A percentile compares a stretch with the other conserved stretches of the same genome.
These are phyloP conservation scores for Balaeniceps rex DNA, from an alignment of 2,113 vertebrate genomes.

Conservation along the genomic window DNA sequence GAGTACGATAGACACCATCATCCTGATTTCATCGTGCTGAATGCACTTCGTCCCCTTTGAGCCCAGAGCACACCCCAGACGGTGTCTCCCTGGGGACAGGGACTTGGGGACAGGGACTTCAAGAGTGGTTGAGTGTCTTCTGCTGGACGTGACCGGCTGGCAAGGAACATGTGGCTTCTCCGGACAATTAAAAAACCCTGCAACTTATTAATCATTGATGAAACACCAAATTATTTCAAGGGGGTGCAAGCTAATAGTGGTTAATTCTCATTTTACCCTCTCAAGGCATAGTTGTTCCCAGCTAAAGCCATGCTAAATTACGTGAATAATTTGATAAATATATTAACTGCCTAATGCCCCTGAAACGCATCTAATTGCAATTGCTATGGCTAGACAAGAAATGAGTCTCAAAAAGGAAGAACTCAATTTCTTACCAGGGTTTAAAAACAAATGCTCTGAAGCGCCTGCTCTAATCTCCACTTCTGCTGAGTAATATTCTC, in stretches of 20 bases:
- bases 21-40: background rate
- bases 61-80: background rate
- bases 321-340: constrained; percentile 49
- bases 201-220: background rate
- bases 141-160: background rate
- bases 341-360: constrained; percentile 50
- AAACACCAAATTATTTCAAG: background rate
- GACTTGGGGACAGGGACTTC: background rate
- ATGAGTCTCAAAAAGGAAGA: background rate
- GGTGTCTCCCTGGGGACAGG: background rate
- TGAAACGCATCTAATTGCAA: constrained; percentile 55
- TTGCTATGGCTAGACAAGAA: constrained; percentile 38
- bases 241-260: background rate
- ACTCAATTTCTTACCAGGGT: background rate
- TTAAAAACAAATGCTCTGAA: background rate
- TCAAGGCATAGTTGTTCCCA: background rate
- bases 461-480: background rate
- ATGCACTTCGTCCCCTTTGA: background rate
- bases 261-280: constrained; percentile 8
- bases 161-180: background rate
- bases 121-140: background rate
- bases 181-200: background rate
- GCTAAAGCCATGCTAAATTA: constrained; percentile 27
- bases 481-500: background rate
- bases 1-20: background rate